Conservation (phyloP, 2,888 invertebrate genomes). For the Coelopa pilipes region DNA sequence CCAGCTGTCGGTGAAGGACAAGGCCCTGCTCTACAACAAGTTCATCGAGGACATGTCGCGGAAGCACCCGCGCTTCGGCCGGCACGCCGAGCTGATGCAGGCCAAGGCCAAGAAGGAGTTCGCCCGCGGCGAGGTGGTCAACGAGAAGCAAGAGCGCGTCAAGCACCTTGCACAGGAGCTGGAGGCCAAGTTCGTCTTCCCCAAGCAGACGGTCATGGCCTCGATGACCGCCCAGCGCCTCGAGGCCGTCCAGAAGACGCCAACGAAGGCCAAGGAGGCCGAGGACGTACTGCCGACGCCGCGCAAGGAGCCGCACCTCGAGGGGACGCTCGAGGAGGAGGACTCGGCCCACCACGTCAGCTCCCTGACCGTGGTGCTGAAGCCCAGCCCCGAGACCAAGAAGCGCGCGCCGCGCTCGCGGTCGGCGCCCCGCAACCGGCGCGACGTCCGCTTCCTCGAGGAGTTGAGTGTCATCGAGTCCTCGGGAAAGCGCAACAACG, state of each 20-base stretch:
- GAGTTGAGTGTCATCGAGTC: conserved; percentile 35
- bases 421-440: conserved; percentile 18
- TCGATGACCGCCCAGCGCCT: conserved; percentile 29
- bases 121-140: conserved; percentile 51
- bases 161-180: conserved; percentile 52
- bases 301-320: background rate
- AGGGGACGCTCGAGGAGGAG: conserved; percentile 29
- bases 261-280: conserved; percentile 37
- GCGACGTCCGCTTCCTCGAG: conserved; percentile 38
- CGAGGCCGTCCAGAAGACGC: background rate
- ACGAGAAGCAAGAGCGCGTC: conserved; percentile 56
- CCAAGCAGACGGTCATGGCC: conserved; percentile 23
- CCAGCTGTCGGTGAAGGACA: conserved; percentile 61
- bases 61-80: conserved; percentile 56
- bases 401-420: background rate
- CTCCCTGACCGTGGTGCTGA: conserved; percentile 55
- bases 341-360: conserved; percentile 54
- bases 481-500: conserved; percentile 51
- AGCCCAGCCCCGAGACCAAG: conserved; percentile 49
- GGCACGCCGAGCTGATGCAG: conserved; percentile 50
- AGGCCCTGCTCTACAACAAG: conserved; percentile 58
- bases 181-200: conserved; percentile 50
- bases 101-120: conserved; percentile 50
- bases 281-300: conserved; percentile 29
- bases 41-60: conserved; percentile 58